Percentiles rank a stretch among this genome's conserved stretches.
Conservation (phyloP, 2,113 vertebrate genomes). For the Plecturocebus donacophilus region DNA sequence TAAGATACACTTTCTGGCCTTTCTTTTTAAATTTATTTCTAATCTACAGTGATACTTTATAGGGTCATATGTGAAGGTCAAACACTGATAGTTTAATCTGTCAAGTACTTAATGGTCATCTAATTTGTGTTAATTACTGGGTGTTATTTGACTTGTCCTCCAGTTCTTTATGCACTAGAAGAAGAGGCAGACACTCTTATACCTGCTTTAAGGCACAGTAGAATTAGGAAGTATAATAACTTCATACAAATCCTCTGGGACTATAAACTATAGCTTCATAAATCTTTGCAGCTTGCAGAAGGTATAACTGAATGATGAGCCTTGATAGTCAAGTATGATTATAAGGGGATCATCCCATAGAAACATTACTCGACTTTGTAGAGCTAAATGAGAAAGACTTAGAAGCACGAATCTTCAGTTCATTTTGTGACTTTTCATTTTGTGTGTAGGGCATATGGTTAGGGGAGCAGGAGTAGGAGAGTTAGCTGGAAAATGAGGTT, state of each 20-base stretch:
- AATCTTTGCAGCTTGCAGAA: not conserved
- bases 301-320: not conserved
- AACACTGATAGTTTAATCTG: not conserved
- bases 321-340: not conserved
- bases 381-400: not conserved
- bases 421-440: not conserved
- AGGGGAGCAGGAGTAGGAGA: not conserved
- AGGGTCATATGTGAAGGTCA: not conserved
- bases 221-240: not conserved
- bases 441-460: not conserved
- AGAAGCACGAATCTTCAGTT: not conserved
- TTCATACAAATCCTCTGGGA: not conserved
- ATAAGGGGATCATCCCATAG: not conserved
- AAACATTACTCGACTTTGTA: not conserved
- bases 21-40: constrained; percentile 36
- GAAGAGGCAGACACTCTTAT: not conserved
- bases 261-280: not conserved
- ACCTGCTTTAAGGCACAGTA: not conserved
- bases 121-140: constrained; percentile 13
- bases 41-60: constrained; percentile 7
- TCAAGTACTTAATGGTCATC: constrained; percentile 33
- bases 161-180: not conserved
- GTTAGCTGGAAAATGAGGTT: not conserved
- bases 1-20: not conserved
- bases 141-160: constrained; percentile 35